Evolutionary conservation across 1,140 invertebrate genomes (phyloP).

Genomic region (Pseudoatta argentina): DNA sequence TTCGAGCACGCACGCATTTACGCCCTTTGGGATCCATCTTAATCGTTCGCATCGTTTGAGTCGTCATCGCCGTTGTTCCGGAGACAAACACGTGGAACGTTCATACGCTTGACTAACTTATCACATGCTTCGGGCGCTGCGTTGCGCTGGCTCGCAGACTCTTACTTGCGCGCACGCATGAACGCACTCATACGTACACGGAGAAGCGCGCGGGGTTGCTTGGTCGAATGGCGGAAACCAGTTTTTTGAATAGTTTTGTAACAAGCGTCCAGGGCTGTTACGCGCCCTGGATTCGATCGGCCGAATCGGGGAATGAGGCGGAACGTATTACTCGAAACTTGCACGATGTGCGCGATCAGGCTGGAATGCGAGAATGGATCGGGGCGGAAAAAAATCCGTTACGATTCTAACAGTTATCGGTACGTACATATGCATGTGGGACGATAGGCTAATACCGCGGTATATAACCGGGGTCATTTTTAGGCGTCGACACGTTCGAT

Average conservation of each 20-base stretch:
- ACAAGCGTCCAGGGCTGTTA: slow-evolving; percentile 55
- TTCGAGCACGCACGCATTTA: slow-evolving; percentile 51
- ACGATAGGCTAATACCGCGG: background rate
- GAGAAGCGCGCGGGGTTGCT: slow-evolving; percentile 27
- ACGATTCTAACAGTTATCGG: slow-evolving; percentile 26
- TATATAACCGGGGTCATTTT: slow-evolving; percentile 17
- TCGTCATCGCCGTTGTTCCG: slow-evolving; percentile 1
- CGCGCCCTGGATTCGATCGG: slow-evolving; percentile 46
- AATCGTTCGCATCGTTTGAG: slow-evolving; percentile 51
- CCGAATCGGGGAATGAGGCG: slow-evolving; percentile 51
- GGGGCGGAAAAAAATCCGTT: slow-evolving; percentile 38
- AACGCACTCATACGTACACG: background rate
- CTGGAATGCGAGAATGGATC: slow-evolving; percentile 36
- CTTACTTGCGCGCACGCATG: background rate
- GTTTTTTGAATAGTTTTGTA: slow-evolving; percentile 70
- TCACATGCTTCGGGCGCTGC: slow-evolving; percentile 22
- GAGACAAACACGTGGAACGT: slow-evolving; percentile 24
- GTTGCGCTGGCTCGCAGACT: background rate
- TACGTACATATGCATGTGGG: background rate
- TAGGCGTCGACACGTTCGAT: slow-evolving; percentile 11
- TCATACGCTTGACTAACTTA: slow-evolving; percentile 36
- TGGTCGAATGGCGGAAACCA: slow-evolving; percentile 64
- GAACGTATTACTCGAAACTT: slow-evolving; percentile 63
- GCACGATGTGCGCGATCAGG: slow-evolving; percentile 30
- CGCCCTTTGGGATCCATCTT: slow-evolving; percentile 59